Evolutionary conservation across 1,140 invertebrate species (phyloP).

Genomic region (Cotesia typhae): DNA sequence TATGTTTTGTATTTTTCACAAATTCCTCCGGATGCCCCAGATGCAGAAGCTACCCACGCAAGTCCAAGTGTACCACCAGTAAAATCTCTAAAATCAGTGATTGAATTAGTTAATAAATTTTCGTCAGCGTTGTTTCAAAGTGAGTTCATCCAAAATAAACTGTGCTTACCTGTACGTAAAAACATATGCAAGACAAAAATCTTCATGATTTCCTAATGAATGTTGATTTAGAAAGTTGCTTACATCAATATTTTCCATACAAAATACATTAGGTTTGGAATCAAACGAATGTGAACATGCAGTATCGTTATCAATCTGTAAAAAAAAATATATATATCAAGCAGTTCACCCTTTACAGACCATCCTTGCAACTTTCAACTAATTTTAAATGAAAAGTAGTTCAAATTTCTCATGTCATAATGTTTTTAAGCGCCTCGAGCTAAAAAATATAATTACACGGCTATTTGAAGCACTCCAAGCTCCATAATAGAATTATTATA

Average conservation of each 20-base stretch:
- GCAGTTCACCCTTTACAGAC: no score
- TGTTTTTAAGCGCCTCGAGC: no score
- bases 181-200: conserved; percentile 98
- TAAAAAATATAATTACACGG: no score
- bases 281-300: conserved; percentile 74
- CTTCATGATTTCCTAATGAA: conserved; percentile 95
- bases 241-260: conserved; percentile 97
- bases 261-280: conserved; percentile 90
- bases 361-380: no score
- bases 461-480: no score
- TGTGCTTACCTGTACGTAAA: conserved; percentile 84
- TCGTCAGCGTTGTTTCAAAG: neutral
- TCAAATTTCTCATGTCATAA: no score
- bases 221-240: conserved; percentile 99
- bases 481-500: no score
- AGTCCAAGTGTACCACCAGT: conserved; percentile 95
- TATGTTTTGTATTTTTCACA: conserved; percentile 98
- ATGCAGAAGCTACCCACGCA: conserved; percentile 97
- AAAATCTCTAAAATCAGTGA: conserved; percentile 77
- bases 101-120: conserved; percentile 35
- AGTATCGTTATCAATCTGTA: conserved; percentile 87
- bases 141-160: conserved; percentile 25
- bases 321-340: conserved; percentile 23
- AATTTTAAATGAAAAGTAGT: no score
- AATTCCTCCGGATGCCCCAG: conserved; percentile 96